These are phyloP conservation scores for Periophthalmus modestus DNA, from an alignment of 2,113 vertebrate species.

Conservation along the genomic window DNA sequence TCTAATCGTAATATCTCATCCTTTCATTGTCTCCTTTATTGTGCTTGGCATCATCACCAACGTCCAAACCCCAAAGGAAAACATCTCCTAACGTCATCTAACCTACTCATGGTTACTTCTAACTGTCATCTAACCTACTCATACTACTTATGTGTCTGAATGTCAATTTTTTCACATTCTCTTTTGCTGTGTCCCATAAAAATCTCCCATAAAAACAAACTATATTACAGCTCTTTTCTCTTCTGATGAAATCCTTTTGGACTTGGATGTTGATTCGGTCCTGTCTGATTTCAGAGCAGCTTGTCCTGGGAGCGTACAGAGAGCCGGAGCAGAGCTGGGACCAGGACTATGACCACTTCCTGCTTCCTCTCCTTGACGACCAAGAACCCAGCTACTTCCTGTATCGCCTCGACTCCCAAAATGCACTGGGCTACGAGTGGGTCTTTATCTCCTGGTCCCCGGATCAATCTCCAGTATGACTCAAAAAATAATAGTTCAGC, in stretches of 20 bases:
- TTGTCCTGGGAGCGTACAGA: conserved; percentile 88
- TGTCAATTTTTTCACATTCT: too few relatives aligned
- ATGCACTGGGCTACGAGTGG: conserved; percentile 96
- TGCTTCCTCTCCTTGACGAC: conserved; percentile 89
- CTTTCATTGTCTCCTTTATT: too few relatives aligned
- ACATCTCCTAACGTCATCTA: too few relatives aligned
- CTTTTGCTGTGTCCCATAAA: background rate
- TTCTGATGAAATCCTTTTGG: background rate
- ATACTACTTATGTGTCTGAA: too few relatives aligned
- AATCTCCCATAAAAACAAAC: background rate
- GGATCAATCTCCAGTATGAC: conserved; percentile 90
- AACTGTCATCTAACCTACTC: too few relatives aligned
- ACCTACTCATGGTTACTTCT: too few relatives aligned
- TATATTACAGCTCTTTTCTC: background rate
- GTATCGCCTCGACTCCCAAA: conserved; percentile 95
- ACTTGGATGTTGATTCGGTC: background rate
- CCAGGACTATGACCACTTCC: conserved; percentile 86
- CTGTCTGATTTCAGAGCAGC: conserved; percentile 89
- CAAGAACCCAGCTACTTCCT: conserved; percentile 94
- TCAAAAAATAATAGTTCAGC: background rate
- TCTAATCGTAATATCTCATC: too few relatives aligned
- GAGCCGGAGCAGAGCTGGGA: conserved; percentile 90
- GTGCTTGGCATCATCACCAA: too few relatives aligned
- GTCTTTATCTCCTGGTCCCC: conserved; percentile 98
- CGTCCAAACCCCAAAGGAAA: too few relatives aligned